Conservation (phyloP, 2,797 vertebrate species). For the Staurois parvus region DNA sequence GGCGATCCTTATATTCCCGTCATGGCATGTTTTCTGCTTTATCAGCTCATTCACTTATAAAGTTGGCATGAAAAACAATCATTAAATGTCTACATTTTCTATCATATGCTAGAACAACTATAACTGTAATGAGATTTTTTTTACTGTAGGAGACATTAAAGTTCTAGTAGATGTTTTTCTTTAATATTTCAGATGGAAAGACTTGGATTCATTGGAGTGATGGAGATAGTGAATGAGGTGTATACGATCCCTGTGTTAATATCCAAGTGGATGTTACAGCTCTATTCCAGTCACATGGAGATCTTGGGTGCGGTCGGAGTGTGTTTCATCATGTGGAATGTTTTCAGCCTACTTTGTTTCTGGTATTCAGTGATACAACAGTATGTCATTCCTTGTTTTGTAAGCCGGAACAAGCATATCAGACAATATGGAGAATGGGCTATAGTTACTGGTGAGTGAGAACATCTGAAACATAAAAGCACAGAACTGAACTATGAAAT, state of each 20-base stretch:
- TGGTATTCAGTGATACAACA: conserved; percentile 82
- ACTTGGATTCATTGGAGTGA: neutral
- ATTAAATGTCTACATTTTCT: no score
- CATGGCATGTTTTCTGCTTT: no score
- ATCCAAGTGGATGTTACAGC: conserved; percentile 78
- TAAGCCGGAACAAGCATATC: conserved; percentile 74
- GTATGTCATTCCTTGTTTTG: conserved; percentile 84
- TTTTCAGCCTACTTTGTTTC: conserved; percentile 74
- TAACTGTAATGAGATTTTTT: no score
- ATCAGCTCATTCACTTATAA: no score
- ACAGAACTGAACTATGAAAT: no score
- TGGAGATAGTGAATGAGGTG: neutral
- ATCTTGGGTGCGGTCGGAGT: conserved; percentile 90
- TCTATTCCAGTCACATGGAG: conserved; percentile 84
- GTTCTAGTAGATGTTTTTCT: no score
- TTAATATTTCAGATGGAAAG: neutral
- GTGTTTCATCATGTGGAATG: conserved; percentile 82
- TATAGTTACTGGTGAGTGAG: conserved; percentile 83
- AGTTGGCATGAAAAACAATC: no score
- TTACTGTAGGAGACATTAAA: no score
- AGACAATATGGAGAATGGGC: conserved; percentile 91
- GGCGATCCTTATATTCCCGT: no score
- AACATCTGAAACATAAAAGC: conserved; percentile 48
- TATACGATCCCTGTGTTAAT: neutral
- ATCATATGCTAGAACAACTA: no score